phyloP scores from a whole-genome alignment of 2,113 vertebrate species.

The Aptenodytes forsteri region DNA sequence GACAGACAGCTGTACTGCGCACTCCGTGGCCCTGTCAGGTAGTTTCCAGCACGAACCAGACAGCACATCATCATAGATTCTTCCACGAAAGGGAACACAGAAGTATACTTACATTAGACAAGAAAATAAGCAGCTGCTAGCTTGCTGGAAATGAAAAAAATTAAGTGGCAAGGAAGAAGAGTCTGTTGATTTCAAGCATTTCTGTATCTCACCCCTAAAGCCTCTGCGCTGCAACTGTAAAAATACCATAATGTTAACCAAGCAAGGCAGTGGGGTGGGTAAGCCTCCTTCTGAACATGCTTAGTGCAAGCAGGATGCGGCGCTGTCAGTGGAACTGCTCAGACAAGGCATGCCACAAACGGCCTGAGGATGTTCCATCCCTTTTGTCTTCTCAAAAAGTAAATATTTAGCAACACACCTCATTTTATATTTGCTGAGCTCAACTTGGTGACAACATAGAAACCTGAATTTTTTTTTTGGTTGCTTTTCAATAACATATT shows the following conservation, averaged over 20 bases:
- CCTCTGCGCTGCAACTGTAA: background rate
- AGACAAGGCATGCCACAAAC: too few relatives aligned
- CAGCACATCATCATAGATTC: background rate
- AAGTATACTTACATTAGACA: too few relatives aligned
- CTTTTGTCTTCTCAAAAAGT: background rate
- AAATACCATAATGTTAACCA: too few relatives aligned
- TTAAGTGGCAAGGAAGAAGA: background rate
- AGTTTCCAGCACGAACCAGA: background rate
- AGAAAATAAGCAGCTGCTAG: background rate
- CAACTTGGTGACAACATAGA: background rate
- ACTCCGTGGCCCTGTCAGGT: background rate
- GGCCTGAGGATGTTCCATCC: background rate
- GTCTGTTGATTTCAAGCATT: background rate
- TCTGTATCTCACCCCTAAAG: background rate
- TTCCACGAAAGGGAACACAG: background rate
- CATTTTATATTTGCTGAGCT: background rate
- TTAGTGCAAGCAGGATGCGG: fast-evolving
- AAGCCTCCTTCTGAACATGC: fast-evolving
- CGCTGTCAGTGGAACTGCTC: fast-evolving
- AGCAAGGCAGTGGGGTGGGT: fast-evolving
- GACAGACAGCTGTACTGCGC: background rate
- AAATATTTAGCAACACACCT: background rate
- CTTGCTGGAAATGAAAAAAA: background rate
- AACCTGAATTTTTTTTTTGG: background rate
- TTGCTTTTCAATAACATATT: background rate